Evolutionary conservation across 2,113 vertebrate genomes (phyloP).

Genomic region (Scolopax mira): DNA sequence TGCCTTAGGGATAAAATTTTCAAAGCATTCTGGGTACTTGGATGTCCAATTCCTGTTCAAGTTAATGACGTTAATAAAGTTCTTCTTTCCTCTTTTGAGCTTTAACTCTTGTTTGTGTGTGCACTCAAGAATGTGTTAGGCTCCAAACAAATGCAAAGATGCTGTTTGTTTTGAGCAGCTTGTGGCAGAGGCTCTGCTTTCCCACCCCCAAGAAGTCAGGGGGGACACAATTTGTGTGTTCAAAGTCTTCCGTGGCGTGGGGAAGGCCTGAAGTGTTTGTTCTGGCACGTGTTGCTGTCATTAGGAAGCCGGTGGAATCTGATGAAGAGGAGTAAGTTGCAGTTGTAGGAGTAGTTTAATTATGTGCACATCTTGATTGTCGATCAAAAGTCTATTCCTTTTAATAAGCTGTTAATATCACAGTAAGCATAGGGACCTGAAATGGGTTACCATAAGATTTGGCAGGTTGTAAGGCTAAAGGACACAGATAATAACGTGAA

Average conservation of each 20-base stretch:
- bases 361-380: not conserved
- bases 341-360: not conserved
- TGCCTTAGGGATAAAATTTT: not conserved
- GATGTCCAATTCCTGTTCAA: not conserved
- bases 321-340: not conserved
- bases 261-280: not conserved
- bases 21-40: not conserved
- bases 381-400: not conserved
- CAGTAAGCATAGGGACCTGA: not conserved
- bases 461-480: not conserved
- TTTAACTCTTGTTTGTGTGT: not conserved
- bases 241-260: not conserved
- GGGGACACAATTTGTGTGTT: not conserved
- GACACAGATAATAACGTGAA: accelerated
- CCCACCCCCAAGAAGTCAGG: not conserved
- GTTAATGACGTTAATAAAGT: not conserved
- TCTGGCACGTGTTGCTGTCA: accelerated
- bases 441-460: not conserved
- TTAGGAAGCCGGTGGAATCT: not conserved
- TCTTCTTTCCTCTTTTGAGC: not conserved
- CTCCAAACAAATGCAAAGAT: not conserved
- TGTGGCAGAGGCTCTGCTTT: not conserved
- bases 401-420: not conserved
- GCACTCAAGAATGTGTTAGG: not conserved
- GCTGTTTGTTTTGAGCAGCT: not conserved